A percentile compares a stretch with the other conserved stretches of the same genome.
These are phyloP conservation scores for Drosophila pallidifrons DNA, from an alignment of 1,140 invertebrate genomes.

Conservation along the genomic window DNA sequence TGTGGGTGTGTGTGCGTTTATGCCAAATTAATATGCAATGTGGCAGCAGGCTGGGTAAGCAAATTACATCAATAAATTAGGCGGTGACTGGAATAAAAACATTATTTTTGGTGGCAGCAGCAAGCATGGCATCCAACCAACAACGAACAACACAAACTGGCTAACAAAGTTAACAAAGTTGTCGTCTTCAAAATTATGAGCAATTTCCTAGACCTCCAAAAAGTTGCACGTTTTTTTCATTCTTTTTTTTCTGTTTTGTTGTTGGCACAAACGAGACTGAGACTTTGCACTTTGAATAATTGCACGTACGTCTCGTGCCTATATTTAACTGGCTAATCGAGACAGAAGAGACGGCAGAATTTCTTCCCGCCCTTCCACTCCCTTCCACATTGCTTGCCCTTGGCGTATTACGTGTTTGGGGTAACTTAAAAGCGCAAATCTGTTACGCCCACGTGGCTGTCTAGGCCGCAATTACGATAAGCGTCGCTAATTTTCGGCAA, in stretches of 20 bases:
- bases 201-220: slow-evolving; percentile 49
- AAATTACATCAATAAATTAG: slow-evolving; percentile 77
- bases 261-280: background rate
- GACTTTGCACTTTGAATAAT: slow-evolving; percentile 77
- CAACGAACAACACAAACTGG: background rate
- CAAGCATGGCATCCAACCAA: background rate
- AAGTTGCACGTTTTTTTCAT: slow-evolving; percentile 56
- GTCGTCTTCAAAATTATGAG: slow-evolving; percentile 63
- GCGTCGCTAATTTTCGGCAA: slow-evolving; percentile 47
- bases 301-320: slow-evolving; percentile 59
- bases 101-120: slow-evolving; percentile 28
- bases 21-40: slow-evolving; percentile 73
- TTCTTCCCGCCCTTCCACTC: background rate
- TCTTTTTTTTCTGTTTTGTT: slow-evolving; percentile 14
- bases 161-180: slow-evolving; percentile 67
- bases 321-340: slow-evolving; percentile 33
- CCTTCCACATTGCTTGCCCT: background rate
- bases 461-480: slow-evolving; percentile 40
- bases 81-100: slow-evolving; percentile 57
- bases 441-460: slow-evolving; percentile 19
- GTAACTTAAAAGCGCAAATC: slow-evolving; percentile 46
- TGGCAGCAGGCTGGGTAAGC: slow-evolving; percentile 46
- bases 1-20: slow-evolving; percentile 66
- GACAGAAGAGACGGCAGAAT: background rate
- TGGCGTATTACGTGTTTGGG: slow-evolving; percentile 38